Conservation (phyloP, 2,113 vertebrate genomes). For the Tachysurus fulvidraco region DNA sequence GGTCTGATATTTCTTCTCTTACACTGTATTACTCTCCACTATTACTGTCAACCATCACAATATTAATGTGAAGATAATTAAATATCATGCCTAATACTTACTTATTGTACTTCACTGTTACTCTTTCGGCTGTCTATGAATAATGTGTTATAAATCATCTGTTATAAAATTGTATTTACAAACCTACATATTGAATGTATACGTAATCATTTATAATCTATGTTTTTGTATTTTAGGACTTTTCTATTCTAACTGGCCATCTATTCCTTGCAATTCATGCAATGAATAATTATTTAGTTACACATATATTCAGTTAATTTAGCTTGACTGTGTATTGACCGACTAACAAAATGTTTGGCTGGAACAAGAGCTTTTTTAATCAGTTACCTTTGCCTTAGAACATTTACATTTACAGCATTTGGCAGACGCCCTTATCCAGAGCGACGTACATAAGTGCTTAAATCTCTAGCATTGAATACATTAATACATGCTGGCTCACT, state of each 20-base stretch:
- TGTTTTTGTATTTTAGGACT: background rate
- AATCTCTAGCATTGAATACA: too few relatives aligned
- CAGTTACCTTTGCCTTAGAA: conserved; percentile 63
- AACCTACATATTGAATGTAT: background rate
- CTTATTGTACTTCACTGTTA: background rate
- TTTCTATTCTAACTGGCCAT: background rate
- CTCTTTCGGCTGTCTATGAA: background rate
- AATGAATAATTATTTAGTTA: background rate
- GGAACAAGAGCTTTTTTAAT: conserved; percentile 23
- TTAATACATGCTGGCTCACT: too few relatives aligned
- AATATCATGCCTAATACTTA: background rate
- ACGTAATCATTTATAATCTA: background rate
- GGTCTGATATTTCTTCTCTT: too few relatives aligned
- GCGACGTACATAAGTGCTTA: too few relatives aligned
- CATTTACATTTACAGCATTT: too few relatives aligned
- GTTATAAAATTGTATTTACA: too few relatives aligned
- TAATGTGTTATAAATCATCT: background rate
- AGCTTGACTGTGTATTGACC: conserved; percentile 56
- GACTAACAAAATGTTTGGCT: conserved; percentile 46
- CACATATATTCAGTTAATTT: background rate
- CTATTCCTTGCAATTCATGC: too few relatives aligned
- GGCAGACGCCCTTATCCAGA: too few relatives aligned
- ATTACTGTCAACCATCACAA: background rate
- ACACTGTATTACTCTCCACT: too few relatives aligned
- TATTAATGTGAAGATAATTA: background rate